Evolutionary conservation across 2,888 invertebrate genomes (phyloP).

Genomic region (Polylopha cassiicola): DNA sequence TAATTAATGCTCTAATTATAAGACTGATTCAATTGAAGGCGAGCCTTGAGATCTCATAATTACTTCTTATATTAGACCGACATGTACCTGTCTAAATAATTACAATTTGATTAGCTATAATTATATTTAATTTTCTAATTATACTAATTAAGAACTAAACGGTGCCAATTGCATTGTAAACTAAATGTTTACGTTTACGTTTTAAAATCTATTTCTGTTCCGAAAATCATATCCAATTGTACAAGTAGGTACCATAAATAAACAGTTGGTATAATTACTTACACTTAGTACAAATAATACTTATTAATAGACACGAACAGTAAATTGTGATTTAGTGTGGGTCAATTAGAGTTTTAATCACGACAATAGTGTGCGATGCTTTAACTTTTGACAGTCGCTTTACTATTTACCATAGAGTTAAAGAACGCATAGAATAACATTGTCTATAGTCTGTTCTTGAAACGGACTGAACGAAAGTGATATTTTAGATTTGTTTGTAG

Average conservation of each 20-base stretch:
- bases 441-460: too few species aligned
- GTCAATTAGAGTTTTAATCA: constrained; percentile 76
- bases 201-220: too few species aligned
- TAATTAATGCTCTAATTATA: constrained; percentile 21
- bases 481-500: background rate
- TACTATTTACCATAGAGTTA: constrained; percentile 44
- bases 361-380: constrained; percentile 70
- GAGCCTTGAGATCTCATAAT: constrained; percentile 8
- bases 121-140: too few species aligned
- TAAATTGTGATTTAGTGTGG: constrained; percentile 74
- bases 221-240: too few species aligned
- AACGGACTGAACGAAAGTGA: constrained; percentile 1
- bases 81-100: too few species aligned
- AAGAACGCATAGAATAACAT: constrained; percentile 23
- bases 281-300: constrained; percentile 32
- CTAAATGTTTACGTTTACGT: too few species aligned
- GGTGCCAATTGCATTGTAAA: too few species aligned
- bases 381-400: constrained; percentile 60
- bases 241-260: too few species aligned
- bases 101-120: too few species aligned
- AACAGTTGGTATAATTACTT: constrained; percentile 11
- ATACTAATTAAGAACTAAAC: too few species aligned
- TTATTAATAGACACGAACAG: constrained; percentile 51
- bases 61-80: too few species aligned
- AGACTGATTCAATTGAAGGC: constrained; percentile 20